These are phyloP conservation scores for Xylocopa sonorina DNA, from an alignment of 1,140 invertebrate species.

Conservation along the genomic window DNA sequence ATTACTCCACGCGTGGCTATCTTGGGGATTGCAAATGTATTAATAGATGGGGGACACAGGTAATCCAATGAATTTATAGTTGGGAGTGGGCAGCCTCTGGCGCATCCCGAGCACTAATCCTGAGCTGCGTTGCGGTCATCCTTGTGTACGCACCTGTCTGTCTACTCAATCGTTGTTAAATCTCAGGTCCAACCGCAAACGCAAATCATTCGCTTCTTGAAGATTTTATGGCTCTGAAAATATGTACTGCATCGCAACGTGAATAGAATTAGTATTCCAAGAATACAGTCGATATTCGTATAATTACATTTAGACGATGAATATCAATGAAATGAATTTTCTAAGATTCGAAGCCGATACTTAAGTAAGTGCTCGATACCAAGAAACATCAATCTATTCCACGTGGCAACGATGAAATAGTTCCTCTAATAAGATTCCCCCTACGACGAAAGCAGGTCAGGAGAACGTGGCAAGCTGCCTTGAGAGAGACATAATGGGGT, in stretches of 20 bases:
- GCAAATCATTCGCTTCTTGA: no score
- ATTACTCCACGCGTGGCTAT: constrained; percentile 21
- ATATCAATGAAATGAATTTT: background rate
- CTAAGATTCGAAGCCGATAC: background rate
- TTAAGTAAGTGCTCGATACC: background rate
- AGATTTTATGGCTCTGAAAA: no score
- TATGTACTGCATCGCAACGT: background rate
- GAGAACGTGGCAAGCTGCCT: constrained; percentile 24
- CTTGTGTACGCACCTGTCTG: background rate
- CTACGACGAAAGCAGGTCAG: background rate
- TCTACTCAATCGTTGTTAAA: background rate
- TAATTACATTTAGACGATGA: no score
- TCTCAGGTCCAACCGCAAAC: background rate
- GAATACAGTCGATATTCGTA: no score
- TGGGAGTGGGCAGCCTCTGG: constrained; percentile 6
- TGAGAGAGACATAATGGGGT: constrained; percentile 8
- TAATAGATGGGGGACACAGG: constrained; percentile 25
- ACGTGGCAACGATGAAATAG: background rate
- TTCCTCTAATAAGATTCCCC: constrained; percentile 22
- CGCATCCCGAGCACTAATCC: constrained; percentile 13
- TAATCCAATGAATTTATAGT: constrained; percentile 44
- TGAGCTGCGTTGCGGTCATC: background rate
- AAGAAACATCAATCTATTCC: background rate
- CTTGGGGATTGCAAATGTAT: constrained; percentile 33
- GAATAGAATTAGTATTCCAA: no score